Conservation (phyloP, 2,797 vertebrate species). For the Phrynocephalus guinanensis region DNA sequence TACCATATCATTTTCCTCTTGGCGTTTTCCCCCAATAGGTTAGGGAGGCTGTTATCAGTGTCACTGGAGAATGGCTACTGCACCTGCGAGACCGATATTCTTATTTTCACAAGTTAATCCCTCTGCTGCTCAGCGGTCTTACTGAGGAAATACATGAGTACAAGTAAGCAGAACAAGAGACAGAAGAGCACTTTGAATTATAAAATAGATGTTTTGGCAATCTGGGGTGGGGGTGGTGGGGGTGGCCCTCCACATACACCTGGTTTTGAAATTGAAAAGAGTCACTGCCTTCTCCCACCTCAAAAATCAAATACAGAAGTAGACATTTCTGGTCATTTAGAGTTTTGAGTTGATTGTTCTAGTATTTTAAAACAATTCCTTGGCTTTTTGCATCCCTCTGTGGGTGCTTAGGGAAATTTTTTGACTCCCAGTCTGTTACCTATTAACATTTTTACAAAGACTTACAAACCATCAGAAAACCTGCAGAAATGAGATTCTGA, state of each 20-base stretch:
- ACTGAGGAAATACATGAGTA: conserved; percentile 90
- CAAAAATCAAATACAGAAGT: no score
- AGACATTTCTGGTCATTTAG: no score
- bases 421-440: neutral
- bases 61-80: conserved; percentile 91
- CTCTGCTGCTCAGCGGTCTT: conserved; percentile 88
- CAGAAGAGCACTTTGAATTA: no score
- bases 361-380: no score
- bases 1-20: neutral
- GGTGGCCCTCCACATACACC: neutral
- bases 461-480: neutral
- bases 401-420: neutral
- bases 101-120: conserved; percentile 92
- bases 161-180: conserved; percentile 74
- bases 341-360: no score
- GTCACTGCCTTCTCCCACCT: no score
- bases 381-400: neutral
- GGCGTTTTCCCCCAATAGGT: conserved; percentile 79
- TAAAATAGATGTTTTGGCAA: no score
- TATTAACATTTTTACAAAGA: neutral
- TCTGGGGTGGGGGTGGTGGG: no score
- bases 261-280: neutral
- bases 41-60: conserved; percentile 85
- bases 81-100: conserved; percentile 91
- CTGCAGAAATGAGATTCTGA: neutral